A percentile compares a stretch with the other conserved stretches of the same genome.
Conservation (phyloP, 2,113 vertebrate species). For the Tursiops truncatus region DNA sequence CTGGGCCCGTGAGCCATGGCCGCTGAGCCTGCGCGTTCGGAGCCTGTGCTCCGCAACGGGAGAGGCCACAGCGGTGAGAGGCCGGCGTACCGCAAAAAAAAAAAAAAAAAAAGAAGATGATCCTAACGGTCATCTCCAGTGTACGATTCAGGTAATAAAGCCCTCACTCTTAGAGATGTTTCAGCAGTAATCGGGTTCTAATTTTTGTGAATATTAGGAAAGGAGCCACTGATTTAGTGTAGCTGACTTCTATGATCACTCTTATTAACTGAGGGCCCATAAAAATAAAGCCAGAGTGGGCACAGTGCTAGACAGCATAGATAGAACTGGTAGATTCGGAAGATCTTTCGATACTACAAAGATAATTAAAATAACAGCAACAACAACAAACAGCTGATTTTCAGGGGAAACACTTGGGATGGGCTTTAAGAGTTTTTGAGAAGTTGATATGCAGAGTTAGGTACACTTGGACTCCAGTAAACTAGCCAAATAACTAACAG, state of each 20-base stretch:
- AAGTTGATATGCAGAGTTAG: neutral
- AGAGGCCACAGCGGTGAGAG: too few species aligned
- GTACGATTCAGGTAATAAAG: neutral
- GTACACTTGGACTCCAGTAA: neutral
- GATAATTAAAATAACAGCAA: neutral
- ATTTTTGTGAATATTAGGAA: neutral
- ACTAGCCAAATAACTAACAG: slow-evolving; percentile 20
- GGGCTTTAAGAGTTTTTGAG: neutral
- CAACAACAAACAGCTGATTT: neutral
- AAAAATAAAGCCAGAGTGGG: neutral
- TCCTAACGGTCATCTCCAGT: neutral
- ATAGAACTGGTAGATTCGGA: neutral
- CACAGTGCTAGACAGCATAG: neutral
- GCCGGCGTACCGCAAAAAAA: neutral
- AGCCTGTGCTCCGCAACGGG: too few species aligned
- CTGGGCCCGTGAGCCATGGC: too few species aligned
- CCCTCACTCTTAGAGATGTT: neutral
- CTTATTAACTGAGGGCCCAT: neutral
- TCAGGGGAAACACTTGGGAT: neutral
- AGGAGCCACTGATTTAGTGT: neutral
- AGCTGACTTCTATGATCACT: neutral
- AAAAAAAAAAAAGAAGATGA: neutral
- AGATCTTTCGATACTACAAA: neutral
- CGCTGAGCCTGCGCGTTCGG: too few species aligned
- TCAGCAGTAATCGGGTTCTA: neutral